These are phyloP conservation scores for Monochamus alternatus DNA, from an alignment of 2,888 invertebrate genomes.

Conservation along the genomic window DNA sequence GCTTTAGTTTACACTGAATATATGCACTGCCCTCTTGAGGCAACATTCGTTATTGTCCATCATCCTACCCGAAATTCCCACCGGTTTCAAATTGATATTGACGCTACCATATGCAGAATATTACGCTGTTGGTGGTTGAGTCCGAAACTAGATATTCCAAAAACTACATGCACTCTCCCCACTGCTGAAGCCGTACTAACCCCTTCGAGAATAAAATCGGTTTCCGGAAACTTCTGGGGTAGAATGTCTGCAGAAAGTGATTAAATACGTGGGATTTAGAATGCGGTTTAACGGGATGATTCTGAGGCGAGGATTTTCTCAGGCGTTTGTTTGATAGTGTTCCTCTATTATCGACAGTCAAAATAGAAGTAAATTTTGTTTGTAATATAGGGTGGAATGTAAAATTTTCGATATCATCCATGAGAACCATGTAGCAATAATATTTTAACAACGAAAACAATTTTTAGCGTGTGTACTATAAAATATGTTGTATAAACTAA, in stretches of 20 bases:
- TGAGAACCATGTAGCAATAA: too few relatives aligned
- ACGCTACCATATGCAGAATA: not conserved
- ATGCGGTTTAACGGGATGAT: not conserved
- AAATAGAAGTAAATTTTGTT: too few relatives aligned
- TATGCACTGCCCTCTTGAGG: not conserved
- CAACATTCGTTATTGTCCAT: not conserved
- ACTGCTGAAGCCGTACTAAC: not conserved
- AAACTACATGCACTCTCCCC: not conserved
- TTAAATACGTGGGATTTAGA: conserved; percentile 2
- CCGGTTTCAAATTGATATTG: not conserved
- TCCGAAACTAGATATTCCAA: not conserved
- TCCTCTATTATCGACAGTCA: too few relatives aligned
- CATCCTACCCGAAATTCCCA: not conserved
- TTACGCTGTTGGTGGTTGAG: conserved; percentile 1
- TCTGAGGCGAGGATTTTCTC: not conserved
- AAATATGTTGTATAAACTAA: too few relatives aligned
- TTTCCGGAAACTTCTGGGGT: not conserved
- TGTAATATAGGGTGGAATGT: too few relatives aligned
- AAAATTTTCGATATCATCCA: too few relatives aligned
- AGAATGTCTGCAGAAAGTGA: conserved; percentile 6
- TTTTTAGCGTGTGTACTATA: too few relatives aligned
- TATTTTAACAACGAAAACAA: too few relatives aligned
- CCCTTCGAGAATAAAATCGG: conserved; percentile 11
- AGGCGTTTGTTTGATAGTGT: too few relatives aligned
- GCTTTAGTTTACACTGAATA: too few relatives aligned